Base-by-base conservation (phyloP, 2,888 invertebrate species). In the Euclidia mi region DNA sequence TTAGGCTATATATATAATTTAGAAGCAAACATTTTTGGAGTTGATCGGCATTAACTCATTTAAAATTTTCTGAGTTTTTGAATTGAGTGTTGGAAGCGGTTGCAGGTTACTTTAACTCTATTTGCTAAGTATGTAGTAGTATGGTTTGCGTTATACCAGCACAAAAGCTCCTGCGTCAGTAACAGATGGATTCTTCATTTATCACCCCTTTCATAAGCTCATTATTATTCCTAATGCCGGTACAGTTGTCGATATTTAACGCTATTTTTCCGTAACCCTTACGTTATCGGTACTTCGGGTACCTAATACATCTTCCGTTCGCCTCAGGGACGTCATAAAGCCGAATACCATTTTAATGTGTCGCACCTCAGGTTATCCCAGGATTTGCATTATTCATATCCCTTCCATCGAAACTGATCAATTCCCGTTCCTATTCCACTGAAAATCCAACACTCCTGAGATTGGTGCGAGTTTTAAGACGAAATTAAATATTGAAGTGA, bases 291-390 rank as follows among this genome's bases (percentile, higher is more conserved):
- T 46, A 46, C 34, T 58, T 52, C 49, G 52, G 55, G 70, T 72
- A n/a, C n/a, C n/a, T n/a, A 79, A 75, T 81, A 76, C 77, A 75
- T 83, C 80, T 79, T 58, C 34, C 38, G 28, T 31, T 43, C 58
- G 59, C 68, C 73, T 66, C 62, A 63, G 64, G 74, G 72, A 64
- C 68, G 71, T 78, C 85, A 82, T 84, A 84, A 88, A 88, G 75
- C 63, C 71, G 78, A 85, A 90, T 86, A 89, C 83, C 88, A 82
- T 88, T 90, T 90, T 90, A 91, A 91, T 90, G 88, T 88, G 87
- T 87, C 89, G 73, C 85, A 84, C 79, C 77, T 82, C 75, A 82
- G 84, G 79, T 84, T 86, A 87, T 88, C 81, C 76, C 34, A 6
- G 66, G 56, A 63, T 74, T 76, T 91, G 84, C 89, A 91, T 91